Percentiles rank a stretch among this genome's conserved stretches.
phyloP scores from a whole-genome alignment of 1,140 invertebrate species.

The Oppia nitens region DNA sequence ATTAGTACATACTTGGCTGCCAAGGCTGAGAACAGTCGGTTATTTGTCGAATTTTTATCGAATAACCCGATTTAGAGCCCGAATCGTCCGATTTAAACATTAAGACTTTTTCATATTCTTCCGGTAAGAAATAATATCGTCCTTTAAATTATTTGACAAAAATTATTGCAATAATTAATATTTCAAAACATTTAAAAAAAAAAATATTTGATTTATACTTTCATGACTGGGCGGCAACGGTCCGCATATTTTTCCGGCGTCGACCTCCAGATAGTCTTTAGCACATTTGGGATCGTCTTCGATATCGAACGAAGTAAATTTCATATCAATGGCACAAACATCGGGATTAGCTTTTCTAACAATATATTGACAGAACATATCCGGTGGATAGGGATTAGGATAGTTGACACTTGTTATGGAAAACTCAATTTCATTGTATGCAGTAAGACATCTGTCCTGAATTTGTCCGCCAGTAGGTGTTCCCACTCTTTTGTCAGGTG shows the following conservation, averaged over 20 bases:
- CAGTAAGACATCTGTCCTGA: constrained; percentile 13
- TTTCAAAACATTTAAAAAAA: neutral
- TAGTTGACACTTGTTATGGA: constrained; percentile 14
- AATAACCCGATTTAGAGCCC: constrained; percentile 18
- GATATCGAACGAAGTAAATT: constrained; percentile 20
- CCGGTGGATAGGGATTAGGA: constrained; percentile 16
- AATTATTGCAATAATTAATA: neutral
- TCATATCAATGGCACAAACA: constrained; percentile 21
- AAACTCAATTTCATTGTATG: constrained; percentile 16
- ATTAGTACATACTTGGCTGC: neutral
- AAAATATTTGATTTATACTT: constrained; percentile 5
- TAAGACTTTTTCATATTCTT: constrained; percentile 18
- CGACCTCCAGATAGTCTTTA: constrained; percentile 23
- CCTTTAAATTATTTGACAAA: constrained; percentile 4
- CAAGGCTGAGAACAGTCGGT: constrained; percentile 11
- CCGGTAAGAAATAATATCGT: constrained; percentile 12
- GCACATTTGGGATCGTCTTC: constrained; percentile 20
- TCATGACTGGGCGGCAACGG: constrained; percentile 19
- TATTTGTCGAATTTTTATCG: constrained; percentile 19
- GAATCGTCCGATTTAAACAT: constrained; percentile 17
- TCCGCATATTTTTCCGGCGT: constrained; percentile 21
- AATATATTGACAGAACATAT: constrained; percentile 17
- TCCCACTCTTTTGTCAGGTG: neutral
- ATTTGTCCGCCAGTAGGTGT: neutral
- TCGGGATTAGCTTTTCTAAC: constrained; percentile 8